Evolutionary conservation across 2,797 vertebrate genomes (phyloP), one percentile per base, ranked within the genome.

Genomic region (Pipistrellus kuhlii): DNA sequence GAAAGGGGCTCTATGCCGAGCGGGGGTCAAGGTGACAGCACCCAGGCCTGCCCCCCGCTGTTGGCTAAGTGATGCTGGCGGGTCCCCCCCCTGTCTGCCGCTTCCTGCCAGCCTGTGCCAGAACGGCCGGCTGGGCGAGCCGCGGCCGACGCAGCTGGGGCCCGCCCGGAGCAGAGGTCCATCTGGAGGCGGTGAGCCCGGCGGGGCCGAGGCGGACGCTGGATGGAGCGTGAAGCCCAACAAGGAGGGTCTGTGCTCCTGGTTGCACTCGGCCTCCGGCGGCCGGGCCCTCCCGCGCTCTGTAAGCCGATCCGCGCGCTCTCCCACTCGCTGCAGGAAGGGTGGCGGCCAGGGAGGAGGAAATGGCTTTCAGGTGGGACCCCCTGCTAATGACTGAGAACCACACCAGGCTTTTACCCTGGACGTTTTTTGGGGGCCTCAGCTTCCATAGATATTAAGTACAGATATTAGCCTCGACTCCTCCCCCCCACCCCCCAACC

Each of bases 381-480:
- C 44, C 44, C 9, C 44, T 44, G 44, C 44, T 44, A 44, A 44
- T 44, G 44, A 44, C 44, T 44, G 44, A 44, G 44, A 11, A 44
- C 10, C 44, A 11, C 44, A 11, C 44, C 44, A 2, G 44, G 38
- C 38, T 41, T 44, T 44, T 11, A 44, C 44, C 44, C 44, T 44
- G 44, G 44, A 11, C 10, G 44, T 44, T 44, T 11, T 44, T 44
- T 1, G 44, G 44, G 44, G 44, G 8, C 5, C 44, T 44, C 44
- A 44, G 44, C 81, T 91, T 93, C 30, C 38, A 3, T 38, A 78
- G 93, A 85, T 95, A 80, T 91, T 93, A 91, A 95, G 95, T 82
- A 83, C 87, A 91, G 95, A 73, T 82, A 78, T 4, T 3, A 5
- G 62, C 72, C 27, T 53, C 30, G 14, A 38, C 59, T 25, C 15